Evolutionary conservation across 1,140 invertebrate genomes (phyloP).

Genomic region (Myzus persicae): DNA sequence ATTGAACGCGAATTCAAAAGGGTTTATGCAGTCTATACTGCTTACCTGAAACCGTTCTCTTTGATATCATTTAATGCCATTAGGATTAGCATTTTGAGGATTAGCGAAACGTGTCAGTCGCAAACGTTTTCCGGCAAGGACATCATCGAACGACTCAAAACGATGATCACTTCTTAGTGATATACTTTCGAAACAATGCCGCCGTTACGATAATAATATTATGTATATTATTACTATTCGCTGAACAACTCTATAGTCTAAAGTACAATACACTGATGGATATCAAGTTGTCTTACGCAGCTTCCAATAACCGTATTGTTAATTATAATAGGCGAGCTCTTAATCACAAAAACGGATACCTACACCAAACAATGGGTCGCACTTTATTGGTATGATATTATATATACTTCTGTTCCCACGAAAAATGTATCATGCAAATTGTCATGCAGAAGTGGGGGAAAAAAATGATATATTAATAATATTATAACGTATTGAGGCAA

Average conservation of each 20-base stretch:
- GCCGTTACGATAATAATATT: not conserved
- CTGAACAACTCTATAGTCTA: not conserved
- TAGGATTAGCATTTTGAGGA: too few species aligned
- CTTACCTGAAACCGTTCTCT: not conserved
- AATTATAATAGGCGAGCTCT: not conserved
- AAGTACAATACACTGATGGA: not conserved
- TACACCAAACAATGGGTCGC: not conserved
- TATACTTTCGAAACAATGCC: not conserved
- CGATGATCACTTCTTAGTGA: constrained; percentile 20
- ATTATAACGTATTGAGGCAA: too few species aligned
- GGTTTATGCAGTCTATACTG: not conserved
- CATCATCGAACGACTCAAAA: not conserved
- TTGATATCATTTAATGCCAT: not conserved
- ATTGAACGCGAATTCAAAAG: not conserved
- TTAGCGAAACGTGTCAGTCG: not conserved
- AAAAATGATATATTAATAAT: not conserved
- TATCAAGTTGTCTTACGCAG: not conserved
- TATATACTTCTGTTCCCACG: not conserved
- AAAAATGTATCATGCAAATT: not conserved
- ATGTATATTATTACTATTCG: not conserved
- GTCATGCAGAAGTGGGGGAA: not conserved
- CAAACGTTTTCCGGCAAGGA: not conserved
- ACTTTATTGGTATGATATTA: not conserved
- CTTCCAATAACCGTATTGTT: not conserved
- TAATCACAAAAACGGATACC: not conserved